Evolutionary conservation across 2,888 invertebrate species (phyloP).

Genomic region (Ptychoptera albimana): DNA sequence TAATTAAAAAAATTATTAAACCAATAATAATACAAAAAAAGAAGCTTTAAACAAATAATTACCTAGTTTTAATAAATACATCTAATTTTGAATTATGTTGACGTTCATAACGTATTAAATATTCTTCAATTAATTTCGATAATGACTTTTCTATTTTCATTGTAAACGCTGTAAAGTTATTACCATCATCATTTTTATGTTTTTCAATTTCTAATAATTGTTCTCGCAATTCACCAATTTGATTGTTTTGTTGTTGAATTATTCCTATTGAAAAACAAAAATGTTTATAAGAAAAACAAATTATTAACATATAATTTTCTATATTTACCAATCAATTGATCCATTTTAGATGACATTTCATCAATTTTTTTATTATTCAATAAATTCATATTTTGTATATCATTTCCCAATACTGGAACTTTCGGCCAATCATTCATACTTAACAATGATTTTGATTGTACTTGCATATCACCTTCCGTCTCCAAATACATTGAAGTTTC

Average conservation of each 20-base stretch:
- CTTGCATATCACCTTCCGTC: constrained; percentile 4
- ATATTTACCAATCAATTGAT: constrained; percentile 22
- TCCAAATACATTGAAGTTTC: constrained; percentile 3
- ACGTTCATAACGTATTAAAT: constrained; percentile 26
- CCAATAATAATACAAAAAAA: neutral
- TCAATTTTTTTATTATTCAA: constrained; percentile 11
- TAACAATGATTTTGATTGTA: neutral
- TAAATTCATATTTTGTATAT: neutral
- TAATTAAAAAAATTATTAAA: constrained; percentile 11
- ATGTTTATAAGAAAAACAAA: neutral
- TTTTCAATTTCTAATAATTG: constrained; percentile 23
- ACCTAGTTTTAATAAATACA: constrained; percentile 25
- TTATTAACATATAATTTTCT: constrained; percentile 1
- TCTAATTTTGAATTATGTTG: constrained; percentile 25
- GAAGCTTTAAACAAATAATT: constrained; percentile 5
- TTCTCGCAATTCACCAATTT: constrained; percentile 32
- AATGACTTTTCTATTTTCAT: constrained; percentile 19
- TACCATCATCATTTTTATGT: constrained; percentile 13
- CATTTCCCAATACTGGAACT: constrained; percentile 16
- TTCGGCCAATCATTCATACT: constrained; percentile 18
- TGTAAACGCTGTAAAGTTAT: constrained; percentile 5
- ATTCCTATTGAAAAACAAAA: constrained; percentile 25
- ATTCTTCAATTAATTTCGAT: constrained; percentile 27
- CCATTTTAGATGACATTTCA: constrained; percentile 22
- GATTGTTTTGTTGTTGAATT: constrained; percentile 32